Evolutionary conservation across 2,888 invertebrate genomes (phyloP), one percentile per base, ranked within the genome.

Genomic region (Mesorhabditis spiculigera): DNA sequence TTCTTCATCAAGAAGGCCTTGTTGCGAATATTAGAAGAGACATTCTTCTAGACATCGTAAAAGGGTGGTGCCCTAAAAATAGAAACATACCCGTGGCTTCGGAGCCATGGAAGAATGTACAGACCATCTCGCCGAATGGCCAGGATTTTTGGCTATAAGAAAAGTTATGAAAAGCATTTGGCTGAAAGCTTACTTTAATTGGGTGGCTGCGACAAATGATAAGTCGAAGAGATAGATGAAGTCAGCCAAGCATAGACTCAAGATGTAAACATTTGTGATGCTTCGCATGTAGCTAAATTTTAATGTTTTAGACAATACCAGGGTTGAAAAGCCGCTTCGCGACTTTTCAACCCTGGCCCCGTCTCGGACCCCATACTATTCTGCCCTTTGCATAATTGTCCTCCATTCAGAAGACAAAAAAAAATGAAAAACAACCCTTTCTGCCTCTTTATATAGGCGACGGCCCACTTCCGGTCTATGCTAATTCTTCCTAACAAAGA

Each of bases 221-320:
- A 85, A 69, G 69, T 84, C 84, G 43, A 79, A 72, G 50, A 85
- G 74, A 69, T 85, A 85, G 71, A 85, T 79, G 72, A 85, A 85
- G 68, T 85, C 85, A 4, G 85, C 83, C 65, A 82, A 68, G 70
- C 85, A 85, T 66, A 85, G 73, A 4, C 81, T 78, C 43, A 83
- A 74, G 78, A 83, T 83, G 70, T 84, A 84, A 44, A 84, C 84
- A 72, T 84, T 84, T 16, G 84, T 84, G 50, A 84, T 84, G 45
- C 84, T 83, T 43, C 85, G 75, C 71, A 85, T 83, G 72, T 83
- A 84, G 44, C 81, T 80, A 66, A 70, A 75, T 69, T 45, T 28
- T 28, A 28, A 28, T 28, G 28, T 28, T 28, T 28, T 28, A 28
- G 28, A 28, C 28, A 28, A 28, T 28, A 28, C n/a, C n/a, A n/a